Conservation (phyloP, 2,113 vertebrate genomes). For the Taxidea taxus region DNA sequence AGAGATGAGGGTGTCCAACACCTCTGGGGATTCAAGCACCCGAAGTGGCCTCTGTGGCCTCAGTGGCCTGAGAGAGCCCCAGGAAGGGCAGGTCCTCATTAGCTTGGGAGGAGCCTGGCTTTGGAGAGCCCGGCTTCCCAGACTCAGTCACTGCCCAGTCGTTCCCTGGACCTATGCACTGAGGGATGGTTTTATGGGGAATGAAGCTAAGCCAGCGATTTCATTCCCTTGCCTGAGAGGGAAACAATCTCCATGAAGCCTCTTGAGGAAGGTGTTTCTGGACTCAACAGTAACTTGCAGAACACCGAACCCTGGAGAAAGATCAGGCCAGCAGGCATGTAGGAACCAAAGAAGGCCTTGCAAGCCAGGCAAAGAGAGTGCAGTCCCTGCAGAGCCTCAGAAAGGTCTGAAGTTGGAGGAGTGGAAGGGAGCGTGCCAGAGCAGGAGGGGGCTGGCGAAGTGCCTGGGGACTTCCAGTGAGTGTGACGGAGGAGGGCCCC, state of each 20-base stretch:
- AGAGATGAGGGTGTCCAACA: background rate
- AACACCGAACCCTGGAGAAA: background rate
- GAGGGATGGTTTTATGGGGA: background rate
- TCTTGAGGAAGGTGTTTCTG: background rate
- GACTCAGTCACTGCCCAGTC: background rate
- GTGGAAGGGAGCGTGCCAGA: background rate
- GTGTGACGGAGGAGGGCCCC: too few relatives aligned
- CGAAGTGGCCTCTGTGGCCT: background rate
- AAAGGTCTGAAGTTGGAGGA: background rate
- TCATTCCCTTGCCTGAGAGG: background rate
- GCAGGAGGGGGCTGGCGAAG: background rate
- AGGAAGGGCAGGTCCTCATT: background rate
- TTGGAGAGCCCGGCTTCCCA: background rate
- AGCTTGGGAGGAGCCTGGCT: background rate
- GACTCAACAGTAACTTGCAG: background rate
- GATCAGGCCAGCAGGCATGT: background rate
- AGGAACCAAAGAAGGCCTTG: background rate
- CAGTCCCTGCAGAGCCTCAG: background rate
- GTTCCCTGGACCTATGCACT: background rate
- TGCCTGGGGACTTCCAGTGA: background rate
- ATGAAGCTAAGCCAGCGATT: background rate
- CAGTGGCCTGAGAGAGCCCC: background rate
- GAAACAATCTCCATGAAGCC: background rate
- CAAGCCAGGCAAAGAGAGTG: background rate
- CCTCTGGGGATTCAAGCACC: background rate